Evolutionary conservation across 2,113 vertebrate genomes (phyloP).

Genomic region (Catharus fuscescens): DNA sequence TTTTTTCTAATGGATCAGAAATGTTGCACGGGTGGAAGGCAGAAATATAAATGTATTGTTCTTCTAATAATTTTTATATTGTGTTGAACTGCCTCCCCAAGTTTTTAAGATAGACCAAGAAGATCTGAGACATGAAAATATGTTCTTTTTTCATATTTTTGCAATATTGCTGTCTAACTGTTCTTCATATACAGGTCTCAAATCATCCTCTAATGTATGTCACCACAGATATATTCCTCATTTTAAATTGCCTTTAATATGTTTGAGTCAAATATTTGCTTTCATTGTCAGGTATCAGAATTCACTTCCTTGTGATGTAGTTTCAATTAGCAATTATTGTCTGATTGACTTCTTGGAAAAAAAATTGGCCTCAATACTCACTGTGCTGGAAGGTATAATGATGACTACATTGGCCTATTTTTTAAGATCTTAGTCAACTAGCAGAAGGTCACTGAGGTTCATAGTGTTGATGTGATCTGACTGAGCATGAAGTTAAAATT

Average conservation of each 20-base stretch:
- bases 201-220: neutral
- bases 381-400: neutral
- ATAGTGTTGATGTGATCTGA: conserved; percentile 28
- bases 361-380: neutral
- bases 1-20: neutral
- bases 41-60: conserved; percentile 7
- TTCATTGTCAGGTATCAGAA: neutral
- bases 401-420: neutral
- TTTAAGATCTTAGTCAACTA: conserved; percentile 30
- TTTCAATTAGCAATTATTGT: conserved; percentile 43
- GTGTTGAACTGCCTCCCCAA: neutral
- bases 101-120: neutral
- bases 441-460: conserved; percentile 26
- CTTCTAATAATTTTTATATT: conserved; percentile 34
- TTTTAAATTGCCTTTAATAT: conserved; percentile 29
- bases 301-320: conserved; percentile 14
- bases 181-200: neutral
- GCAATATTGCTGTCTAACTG: neutral
- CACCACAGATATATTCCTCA: neutral
- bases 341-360: conserved; percentile 16
- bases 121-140: neutral
- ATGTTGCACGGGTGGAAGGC: neutral
- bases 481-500: conserved; percentile 55
- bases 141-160: neutral
- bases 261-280: conserved; percentile 37